A percentile compares a stretch with the other conserved stretches of the same genome.
Conservation (phyloP, 1,140 invertebrate species). For the Drosophila arawakana region DNA sequence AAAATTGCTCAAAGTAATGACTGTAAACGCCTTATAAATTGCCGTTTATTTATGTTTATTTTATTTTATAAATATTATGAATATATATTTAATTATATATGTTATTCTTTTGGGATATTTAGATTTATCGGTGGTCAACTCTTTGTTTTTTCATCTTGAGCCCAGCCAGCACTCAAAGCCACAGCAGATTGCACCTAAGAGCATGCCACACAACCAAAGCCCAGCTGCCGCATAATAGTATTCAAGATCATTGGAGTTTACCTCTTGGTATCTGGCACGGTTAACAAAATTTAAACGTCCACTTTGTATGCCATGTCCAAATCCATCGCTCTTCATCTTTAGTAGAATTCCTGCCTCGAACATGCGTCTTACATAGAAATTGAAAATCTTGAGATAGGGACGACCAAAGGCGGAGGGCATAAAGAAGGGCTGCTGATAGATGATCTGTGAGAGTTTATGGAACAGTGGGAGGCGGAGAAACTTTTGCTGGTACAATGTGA, state of each 20-base stretch:
- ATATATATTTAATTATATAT: background rate
- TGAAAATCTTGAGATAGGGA: conserved; percentile 63
- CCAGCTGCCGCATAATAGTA: conserved; percentile 53
- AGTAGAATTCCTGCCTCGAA: conserved; percentile 61
- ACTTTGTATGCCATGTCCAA: conserved; percentile 54
- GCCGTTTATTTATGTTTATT: no score
- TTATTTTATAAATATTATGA: no score
- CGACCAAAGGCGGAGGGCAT: conserved; percentile 55
- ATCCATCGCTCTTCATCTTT: conserved; percentile 62
- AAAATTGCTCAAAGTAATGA: no score
- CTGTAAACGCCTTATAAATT: no score
- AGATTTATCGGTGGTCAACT: no score
- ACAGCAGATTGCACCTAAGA: conserved; percentile 40
- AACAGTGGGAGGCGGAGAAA: conserved; percentile 56
- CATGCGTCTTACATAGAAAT: conserved; percentile 55
- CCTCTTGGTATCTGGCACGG: conserved; percentile 41
- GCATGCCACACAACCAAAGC: conserved; percentile 54
- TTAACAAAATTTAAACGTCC: conserved; percentile 48
- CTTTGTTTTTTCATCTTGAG: background rate
- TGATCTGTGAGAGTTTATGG: conserved; percentile 44
- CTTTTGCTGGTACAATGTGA: conserved; percentile 62
- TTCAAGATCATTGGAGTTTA: conserved; percentile 59
- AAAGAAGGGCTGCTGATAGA: conserved; percentile 60
- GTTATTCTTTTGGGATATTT: no score
- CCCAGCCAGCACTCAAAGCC: conserved; percentile 16